Conservation (phyloP, 2,888 invertebrate species). For the Zootermopsis nevadensis region DNA sequence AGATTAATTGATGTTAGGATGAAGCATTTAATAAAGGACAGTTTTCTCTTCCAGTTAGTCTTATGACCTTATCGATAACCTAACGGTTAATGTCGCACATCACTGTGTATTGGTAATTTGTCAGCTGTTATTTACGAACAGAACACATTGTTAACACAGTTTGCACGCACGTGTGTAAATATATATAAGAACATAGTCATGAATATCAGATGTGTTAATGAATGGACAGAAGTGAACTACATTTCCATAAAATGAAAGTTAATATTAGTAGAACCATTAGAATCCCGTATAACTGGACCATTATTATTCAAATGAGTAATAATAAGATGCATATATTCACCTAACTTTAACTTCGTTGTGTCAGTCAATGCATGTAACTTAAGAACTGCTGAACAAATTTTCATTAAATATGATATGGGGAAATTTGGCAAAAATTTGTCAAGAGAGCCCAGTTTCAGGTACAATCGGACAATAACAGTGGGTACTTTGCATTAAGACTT, state of each 20-base stretch:
- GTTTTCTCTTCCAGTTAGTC: neutral
- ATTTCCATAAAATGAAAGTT: neutral
- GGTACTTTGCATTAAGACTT: too few relatives aligned
- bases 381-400: too few relatives aligned
- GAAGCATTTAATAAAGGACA: neutral
- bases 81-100: neutral
- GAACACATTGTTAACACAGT: neutral
- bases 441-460: too few relatives aligned
- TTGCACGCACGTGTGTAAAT: neutral
- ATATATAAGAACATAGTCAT: conserved; percentile 2
- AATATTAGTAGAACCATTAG: neutral
- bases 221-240: neutral
- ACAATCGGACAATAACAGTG: too few relatives aligned
- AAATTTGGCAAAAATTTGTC: too few relatives aligned
- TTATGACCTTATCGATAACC: neutral
- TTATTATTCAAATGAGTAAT: neutral
- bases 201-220: neutral
- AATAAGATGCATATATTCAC: neutral
- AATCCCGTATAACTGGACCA: neutral
- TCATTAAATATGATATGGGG: too few relatives aligned
- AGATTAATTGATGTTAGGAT: neutral
- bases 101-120: neutral
- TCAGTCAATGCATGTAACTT: neutral
- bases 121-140: neutral
- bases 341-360: neutral